Conservation (phyloP, 2,888 invertebrate genomes). For the Coelinius sp. region DNA sequence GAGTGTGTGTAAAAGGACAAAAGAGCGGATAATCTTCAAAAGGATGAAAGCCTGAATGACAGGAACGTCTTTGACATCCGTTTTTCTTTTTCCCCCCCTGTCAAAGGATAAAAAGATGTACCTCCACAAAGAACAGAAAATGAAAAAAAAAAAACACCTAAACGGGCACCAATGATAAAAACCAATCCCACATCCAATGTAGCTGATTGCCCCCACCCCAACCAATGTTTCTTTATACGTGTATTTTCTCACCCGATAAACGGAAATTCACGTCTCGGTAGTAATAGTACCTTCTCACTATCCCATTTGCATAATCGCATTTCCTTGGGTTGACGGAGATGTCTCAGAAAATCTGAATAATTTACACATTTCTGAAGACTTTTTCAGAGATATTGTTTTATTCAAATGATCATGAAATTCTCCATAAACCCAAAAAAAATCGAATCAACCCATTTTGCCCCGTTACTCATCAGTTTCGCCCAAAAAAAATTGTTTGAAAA, state of each 20-base stretch:
- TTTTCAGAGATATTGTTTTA: too few relatives aligned
- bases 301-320: constrained; percentile 30
- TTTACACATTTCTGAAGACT: too few relatives aligned
- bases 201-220: background rate
- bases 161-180: background rate
- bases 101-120: background rate
- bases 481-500: too few relatives aligned
- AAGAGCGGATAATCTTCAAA: constrained; percentile 10
- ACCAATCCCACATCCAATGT: background rate
- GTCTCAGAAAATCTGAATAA: too few relatives aligned
- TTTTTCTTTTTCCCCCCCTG: background rate
- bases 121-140: background rate
- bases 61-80: constrained; percentile 17
- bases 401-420: too few relatives aligned
- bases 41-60: background rate
- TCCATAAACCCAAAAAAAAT: too few relatives aligned
- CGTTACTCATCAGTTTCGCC: too few relatives aligned
- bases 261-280: constrained; percentile 18
- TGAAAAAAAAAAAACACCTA: background rate
- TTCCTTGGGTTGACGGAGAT: too few relatives aligned
- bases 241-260: constrained; percentile 20
- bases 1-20: background rate
- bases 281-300: background rate
- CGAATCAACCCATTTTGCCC: too few relatives aligned
- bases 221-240: constrained; percentile 9